Evolutionary conservation across 2,113 vertebrate genomes (phyloP), one percentile per base, ranked within the genome.

Genomic region (Barbus barbus): DNA sequence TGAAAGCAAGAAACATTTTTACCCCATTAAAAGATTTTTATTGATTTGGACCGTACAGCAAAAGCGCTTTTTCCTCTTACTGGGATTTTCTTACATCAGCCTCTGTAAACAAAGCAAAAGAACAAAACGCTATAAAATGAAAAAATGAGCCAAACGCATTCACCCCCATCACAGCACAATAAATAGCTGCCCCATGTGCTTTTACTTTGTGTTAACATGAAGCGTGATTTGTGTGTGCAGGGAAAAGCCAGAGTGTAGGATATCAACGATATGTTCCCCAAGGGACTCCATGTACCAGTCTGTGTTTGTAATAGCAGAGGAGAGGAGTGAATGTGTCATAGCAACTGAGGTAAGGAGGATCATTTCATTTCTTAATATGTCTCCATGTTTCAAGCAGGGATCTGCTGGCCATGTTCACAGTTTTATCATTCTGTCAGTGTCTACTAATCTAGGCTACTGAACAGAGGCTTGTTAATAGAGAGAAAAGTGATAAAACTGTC

Each of bases 211-310:
- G 48, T 83, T 92, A 89, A 93, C 85, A 16, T 77, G 73, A 78
- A 31, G 53, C 91, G 78, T 94, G 85, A 88, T 94, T 92, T 94
- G 89, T 95, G 93, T 92, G 87, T 88, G 44, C 93, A 99, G 97
- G 94, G 97, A 99, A 95, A 98, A 97, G 94, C 96, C 97, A 2
- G 96, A 97, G 94, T 97, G 97, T 96, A 97, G 97, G 90, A 97
- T 98, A 97, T 98, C 98, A 93, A 96, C 97, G 36, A 97, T 98
- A 96, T 98, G 96, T 90, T 96, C 97, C 92, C 96, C 97, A 0
- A 95, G 97, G 93, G 97, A 98, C 92, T 97, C 97, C 88, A 95
- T 97, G 95, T 98, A 99, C 95, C 98, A 99, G 91, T 98, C 97
- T 0, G 96, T 99, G 92, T 99, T 96, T 86, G 96, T 98, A 94